Conservation (phyloP, 2,888 invertebrate genomes). For the Apamea sordens region DNA sequence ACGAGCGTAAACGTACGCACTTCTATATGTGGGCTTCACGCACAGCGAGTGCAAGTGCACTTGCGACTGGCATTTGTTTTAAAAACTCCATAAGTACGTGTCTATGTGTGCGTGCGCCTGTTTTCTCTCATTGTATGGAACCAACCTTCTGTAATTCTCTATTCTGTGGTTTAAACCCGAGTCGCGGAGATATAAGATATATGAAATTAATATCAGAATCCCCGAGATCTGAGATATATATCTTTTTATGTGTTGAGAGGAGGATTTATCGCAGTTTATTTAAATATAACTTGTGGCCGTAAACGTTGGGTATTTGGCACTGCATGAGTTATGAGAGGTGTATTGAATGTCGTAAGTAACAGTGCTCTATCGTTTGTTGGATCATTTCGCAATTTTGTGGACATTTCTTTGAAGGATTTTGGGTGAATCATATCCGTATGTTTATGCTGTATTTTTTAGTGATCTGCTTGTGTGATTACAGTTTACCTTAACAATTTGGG, state of each 20-base stretch:
- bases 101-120: background rate
- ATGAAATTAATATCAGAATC: constrained; percentile 75
- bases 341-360: constrained; percentile 38
- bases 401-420: constrained; percentile 11
- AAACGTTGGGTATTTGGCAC: constrained; percentile 57
- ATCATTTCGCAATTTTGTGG: constrained; percentile 37
- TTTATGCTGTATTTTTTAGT: background rate
- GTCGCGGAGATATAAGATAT: constrained; percentile 71
- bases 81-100: fast-evolving
- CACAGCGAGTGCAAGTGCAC: background rate
- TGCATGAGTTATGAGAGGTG: constrained; percentile 60
- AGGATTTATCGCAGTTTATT: constrained; percentile 69
- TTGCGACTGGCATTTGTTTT: background rate
- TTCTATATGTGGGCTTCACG: background rate
- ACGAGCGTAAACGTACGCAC: background rate
- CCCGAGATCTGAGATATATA: constrained; percentile 72
- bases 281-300: constrained; percentile 66
- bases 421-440: background rate
- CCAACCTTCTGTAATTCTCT: background rate
- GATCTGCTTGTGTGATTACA: background rate
- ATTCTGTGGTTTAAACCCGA: constrained; percentile 33
- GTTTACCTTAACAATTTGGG: background rate
- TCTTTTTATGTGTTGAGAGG: constrained; percentile 68
- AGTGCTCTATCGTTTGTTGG: constrained; percentile 26
- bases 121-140: background rate